Base-by-base conservation (phyloP, 37 sponge, comb jelly and placozoan genomes). In the Spongilla lacustris region DNA sequence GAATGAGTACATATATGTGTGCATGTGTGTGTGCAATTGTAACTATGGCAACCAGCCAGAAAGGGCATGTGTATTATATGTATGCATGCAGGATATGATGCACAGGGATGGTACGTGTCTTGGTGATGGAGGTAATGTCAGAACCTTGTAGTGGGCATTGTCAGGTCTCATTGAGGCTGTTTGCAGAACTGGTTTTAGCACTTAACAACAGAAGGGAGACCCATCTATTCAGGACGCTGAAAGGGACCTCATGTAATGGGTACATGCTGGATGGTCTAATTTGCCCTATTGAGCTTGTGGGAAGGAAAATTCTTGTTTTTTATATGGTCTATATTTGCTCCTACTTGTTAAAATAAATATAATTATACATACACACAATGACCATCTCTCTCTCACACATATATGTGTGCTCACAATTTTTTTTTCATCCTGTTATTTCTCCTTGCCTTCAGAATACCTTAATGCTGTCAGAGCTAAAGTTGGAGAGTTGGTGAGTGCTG, bases 401-500 rank as follows among this genome's bases (percentile, higher is more conserved):
- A n/a, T n/a, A n/a, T n/a, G n/a, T n/a, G n/a, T n/a, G 67, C 81
- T 50, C 76, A 22, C 80, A 33, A 29, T 33, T 66, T 81, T 69
- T 33, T 76, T 75, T 70, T 69, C 73, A 71, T 74, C 32, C 79
- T 81, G 69, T 75, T 82, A 31, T 79, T 85, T 49, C 28, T 21
- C 3, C 79, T 23, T 30, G 32, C 9, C 50, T 66, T 5, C 80
- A 94, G 95, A 88, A 35, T 94, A 94, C 76, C 85, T 94, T 12
- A 75, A 74, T 68, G 95, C 95, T 29, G 95, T 94, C 14, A 81
- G 95, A 78, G 89, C 89, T 9, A 94, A 94, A 84, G 91, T 94
- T 69, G 89, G 89, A 73, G 83, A 85, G 81, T 67, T 84, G 92
- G 95, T 94, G 77, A 82, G 95, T 79, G 29, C 13, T 26, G 23